Conservation (phyloP, 2,888 invertebrate species). For the Lasioglossum pauxillum region DNA sequence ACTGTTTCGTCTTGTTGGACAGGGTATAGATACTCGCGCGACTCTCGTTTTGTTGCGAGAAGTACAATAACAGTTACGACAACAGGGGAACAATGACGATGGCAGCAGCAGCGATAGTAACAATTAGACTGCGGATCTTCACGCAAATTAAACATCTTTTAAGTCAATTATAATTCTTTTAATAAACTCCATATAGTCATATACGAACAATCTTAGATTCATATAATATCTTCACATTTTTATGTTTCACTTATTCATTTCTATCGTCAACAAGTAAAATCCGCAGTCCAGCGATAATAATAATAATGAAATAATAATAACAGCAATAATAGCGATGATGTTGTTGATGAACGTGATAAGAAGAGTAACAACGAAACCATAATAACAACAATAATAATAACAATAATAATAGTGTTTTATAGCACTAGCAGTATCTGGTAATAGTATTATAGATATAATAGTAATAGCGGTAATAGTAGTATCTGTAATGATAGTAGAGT, state of each 20-base stretch:
- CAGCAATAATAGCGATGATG: constrained; percentile 33
- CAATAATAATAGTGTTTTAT: constrained; percentile 64
- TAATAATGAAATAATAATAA: constrained; percentile 44
- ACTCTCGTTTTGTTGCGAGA: constrained; percentile 10
- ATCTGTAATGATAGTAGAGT: constrained; percentile 50
- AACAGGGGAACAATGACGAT: constrained; percentile 44
- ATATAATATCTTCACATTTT: not conserved
- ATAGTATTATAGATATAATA: constrained; percentile 42
- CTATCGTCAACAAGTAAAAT: not conserved
- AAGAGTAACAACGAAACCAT: constrained; percentile 30
- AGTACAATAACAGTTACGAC: constrained; percentile 42
- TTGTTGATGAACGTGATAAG: constrained; percentile 41
- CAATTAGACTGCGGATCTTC: constrained; percentile 14
- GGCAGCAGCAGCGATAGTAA: constrained; percentile 41
- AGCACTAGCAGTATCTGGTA: constrained; percentile 44
- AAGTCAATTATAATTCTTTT: not conserved
- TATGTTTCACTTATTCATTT: not conserved
- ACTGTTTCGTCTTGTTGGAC: no score
- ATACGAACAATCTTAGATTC: not conserved
- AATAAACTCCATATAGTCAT: not conserved
- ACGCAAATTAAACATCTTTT: not conserved
- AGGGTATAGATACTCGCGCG: not conserved
- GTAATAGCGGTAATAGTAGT: constrained; percentile 53
- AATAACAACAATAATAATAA: constrained; percentile 58
- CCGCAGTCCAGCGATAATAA: constrained; percentile 22